Evolutionary conservation across 2,797 vertebrate species (phyloP).

Genomic region (Spinibarbus caldwelli): DNA sequence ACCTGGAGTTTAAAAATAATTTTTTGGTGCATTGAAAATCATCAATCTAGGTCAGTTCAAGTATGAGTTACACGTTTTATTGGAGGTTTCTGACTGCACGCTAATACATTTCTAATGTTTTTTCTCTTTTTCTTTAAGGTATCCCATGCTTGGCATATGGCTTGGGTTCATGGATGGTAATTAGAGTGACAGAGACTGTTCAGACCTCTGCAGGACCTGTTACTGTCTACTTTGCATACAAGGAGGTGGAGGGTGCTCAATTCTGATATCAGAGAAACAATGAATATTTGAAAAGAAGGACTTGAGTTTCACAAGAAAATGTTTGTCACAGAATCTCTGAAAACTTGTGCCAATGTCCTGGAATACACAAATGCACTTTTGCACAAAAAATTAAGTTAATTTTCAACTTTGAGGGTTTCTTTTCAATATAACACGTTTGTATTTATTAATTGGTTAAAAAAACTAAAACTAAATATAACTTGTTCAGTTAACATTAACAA

Average conservation of each 20-base stretch:
- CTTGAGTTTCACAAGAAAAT: background rate
- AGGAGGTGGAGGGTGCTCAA: conserved; percentile 91
- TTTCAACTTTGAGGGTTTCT: background rate
- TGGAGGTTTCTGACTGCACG: background rate
- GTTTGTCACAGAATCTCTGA: background rate
- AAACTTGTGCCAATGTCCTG: background rate
- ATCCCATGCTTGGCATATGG: conserved; percentile 95
- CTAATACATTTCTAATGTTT: background rate
- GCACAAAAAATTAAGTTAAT: background rate
- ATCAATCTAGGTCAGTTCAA: conserved; percentile 87
- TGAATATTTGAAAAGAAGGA: too few relatives aligned
- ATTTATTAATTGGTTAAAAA: background rate
- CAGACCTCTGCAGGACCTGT: conserved; percentile 89
- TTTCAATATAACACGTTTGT: background rate
- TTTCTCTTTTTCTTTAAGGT: conserved; percentile 79
- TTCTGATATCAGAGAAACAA: conserved; percentile 61
- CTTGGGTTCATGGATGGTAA: conserved; percentile 94
- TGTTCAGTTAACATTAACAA: too few relatives aligned
- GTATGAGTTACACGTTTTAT: background rate
- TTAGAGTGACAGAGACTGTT: conserved; percentile 88
- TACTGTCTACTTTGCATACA: conserved; percentile 95
- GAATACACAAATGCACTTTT: background rate
- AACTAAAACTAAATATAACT: too few relatives aligned
- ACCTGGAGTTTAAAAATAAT: conserved; percentile 85
- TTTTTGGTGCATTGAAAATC: conserved; percentile 88